Percentiles rank a stretch among this genome's conserved stretches.
These are phyloP conservation scores for Podarcis muralis DNA, from an alignment of 2,113 vertebrate species.

Conservation along the genomic window DNA sequence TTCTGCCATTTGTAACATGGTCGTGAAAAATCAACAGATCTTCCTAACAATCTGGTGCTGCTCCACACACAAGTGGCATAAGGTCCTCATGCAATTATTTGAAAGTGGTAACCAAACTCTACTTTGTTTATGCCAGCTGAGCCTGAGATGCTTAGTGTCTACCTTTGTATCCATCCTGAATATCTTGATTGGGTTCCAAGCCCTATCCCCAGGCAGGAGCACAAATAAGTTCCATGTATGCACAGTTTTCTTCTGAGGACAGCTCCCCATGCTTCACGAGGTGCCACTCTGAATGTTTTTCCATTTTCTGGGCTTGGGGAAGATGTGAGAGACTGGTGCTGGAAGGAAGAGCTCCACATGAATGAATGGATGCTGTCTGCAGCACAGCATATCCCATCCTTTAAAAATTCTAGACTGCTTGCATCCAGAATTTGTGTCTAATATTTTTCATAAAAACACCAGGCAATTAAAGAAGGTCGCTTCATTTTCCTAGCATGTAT, in stretches of 20 bases:
- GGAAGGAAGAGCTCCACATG: neutral
- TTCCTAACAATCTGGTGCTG: neutral
- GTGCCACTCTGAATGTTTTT: neutral
- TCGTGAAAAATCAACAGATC: neutral
- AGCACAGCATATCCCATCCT: neutral
- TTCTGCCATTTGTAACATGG: neutral
- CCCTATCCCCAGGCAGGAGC: neutral
- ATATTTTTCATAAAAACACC: neutral
- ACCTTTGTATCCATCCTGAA: neutral
- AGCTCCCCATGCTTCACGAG: neutral
- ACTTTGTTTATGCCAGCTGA: neutral
- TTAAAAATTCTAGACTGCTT: fast-evolving
- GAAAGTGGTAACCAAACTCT: neutral
- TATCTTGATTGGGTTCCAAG: neutral
- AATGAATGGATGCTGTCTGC: neutral
- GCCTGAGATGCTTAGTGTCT: neutral
- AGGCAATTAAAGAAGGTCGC: neutral
- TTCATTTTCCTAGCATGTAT: neutral
- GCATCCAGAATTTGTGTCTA: neutral
- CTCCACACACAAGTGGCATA: neutral
- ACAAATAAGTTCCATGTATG: neutral
- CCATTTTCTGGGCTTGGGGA: neutral
- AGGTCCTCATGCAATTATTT: neutral
- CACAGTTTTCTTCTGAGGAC: neutral
- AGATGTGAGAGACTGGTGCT: neutral